Base-by-base conservation (phyloP, 1,140 invertebrate genomes). In the Lordiphosa clarofinis region DNA sequence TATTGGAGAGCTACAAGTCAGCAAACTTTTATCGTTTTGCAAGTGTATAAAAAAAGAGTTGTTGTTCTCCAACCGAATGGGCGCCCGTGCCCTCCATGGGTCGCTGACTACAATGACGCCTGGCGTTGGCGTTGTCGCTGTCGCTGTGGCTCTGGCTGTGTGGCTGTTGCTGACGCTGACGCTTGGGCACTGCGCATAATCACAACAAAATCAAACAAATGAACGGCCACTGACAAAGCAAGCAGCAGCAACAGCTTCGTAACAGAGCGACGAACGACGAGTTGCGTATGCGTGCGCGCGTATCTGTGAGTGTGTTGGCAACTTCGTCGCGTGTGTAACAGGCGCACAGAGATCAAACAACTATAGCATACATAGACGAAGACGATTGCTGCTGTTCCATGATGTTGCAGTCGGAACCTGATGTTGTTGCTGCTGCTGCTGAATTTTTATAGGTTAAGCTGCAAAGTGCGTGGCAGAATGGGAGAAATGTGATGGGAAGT, bases 391-490 rank as follows among this genome's bases (percentile, higher is more conserved):
- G 37, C 33, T 53, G 11, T 59, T 50, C 46, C 42, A 62, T 69
- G 62, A 39, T 13, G 53, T 36, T 52, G 56, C 63, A 56, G 50
- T 50, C 39, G 57, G 19, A 52, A 54, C 57, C 49, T 56, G 56
- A 43, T 44, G 49, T 53, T 56, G 52, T 8, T 55, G 55, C 33
- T 68, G 70, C 54, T 69, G 59, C 56, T 84, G 68, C 68, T 72
- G 76, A 72, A 82, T 82, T 82, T 82, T 82, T 82, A 82, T 82
- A 82, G 76, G 76, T 82, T 82, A 82, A 82, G 79, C 76, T 84
- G 78, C 55, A 82, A 64, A 74, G 62, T 70, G 67, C 67, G 63
- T 71, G 37, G 42, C 46, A 40, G 43, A 53, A 48, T 59, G 13
- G 8, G 19, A 36, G 28, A n/a, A 35, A 37, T 12, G 38, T 13